Conservation (phyloP, 2,797 vertebrate species). For the Chrysolophus pictus region DNA sequence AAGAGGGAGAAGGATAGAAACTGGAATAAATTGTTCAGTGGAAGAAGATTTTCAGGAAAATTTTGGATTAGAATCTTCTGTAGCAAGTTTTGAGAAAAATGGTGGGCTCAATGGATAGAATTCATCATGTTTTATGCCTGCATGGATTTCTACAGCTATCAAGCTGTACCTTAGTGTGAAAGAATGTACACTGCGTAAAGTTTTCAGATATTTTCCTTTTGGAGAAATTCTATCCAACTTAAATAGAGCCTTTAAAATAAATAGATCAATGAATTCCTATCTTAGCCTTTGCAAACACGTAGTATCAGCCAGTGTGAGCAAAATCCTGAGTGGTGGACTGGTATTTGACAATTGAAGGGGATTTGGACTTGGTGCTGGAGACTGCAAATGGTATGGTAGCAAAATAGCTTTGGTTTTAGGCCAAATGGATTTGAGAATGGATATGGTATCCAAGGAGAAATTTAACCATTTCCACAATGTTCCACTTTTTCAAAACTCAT, state of each 20-base stretch:
- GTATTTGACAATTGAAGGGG: background rate
- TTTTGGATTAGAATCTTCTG: background rate
- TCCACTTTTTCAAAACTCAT: background rate
- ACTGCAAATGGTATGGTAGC: background rate
- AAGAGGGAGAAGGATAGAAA: conserved; percentile 42
- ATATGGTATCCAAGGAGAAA: background rate
- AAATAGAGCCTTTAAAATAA: background rate
- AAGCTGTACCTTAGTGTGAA: background rate
- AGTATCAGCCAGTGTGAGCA: background rate
- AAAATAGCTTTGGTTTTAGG: background rate
- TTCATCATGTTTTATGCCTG: background rate
- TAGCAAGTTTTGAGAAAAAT: background rate
- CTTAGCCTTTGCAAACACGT: background rate
- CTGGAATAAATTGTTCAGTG: conserved; percentile 7
- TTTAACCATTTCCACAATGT: background rate
- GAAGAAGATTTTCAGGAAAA: background rate
- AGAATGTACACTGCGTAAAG: rapidly evolving
- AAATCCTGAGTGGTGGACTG: background rate
- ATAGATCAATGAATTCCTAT: background rate
- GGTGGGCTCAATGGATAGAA: background rate
- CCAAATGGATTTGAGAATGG: background rate
- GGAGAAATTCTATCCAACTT: background rate
- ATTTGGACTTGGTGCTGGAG: background rate
- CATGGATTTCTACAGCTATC: background rate
- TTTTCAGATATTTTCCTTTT: background rate